A percentile compares a stretch with the other conserved stretches of the same genome.
phyloP scores from a whole-genome alignment of 92 coral and sea anemone genomes.

The Epizoanthus rinbou region DNA sequence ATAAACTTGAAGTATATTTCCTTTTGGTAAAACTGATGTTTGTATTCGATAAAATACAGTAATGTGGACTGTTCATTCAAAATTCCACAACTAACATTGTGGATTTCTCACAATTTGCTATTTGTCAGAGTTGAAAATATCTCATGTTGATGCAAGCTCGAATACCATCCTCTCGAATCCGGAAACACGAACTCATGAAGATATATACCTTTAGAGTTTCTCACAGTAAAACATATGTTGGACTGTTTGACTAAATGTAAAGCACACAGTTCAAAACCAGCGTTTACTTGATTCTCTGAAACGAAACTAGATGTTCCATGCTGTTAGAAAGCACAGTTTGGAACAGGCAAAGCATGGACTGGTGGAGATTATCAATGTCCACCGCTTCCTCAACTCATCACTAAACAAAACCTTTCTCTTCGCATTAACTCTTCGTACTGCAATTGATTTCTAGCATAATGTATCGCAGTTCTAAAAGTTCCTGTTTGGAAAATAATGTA shows the following conservation, averaged over 20 bases:
- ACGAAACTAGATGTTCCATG: neutral
- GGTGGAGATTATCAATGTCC: neutral
- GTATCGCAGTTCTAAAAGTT: neutral
- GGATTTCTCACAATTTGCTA: neutral
- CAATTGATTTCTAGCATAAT: neutral
- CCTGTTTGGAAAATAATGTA: neutral
- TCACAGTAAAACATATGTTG: neutral
- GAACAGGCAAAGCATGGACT: neutral
- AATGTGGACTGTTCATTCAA: constrained; percentile 25
- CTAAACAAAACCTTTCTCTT: neutral
- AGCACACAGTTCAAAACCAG: neutral
- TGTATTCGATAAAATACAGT: constrained; percentile 9
- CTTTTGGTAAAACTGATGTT: neutral
- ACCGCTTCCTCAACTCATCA: neutral
- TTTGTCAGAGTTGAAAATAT: neutral
- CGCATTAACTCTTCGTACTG: neutral
- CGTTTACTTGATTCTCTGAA: constrained; percentile 1
- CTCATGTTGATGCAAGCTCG: constrained; percentile 6
- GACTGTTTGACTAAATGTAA: neutral
- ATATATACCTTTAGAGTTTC: neutral
- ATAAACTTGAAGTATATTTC: constrained; percentile 11
- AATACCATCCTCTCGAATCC: neutral
- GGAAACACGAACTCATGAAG: neutral
- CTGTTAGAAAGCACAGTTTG: neutral
- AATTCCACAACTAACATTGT: constrained; percentile 33